Percentiles rank a stretch among this genome's conserved stretches.
These are phyloP conservation scores for Spinus olivaceus DNA, from an alignment of 2,797 vertebrate genomes.

Conservation along the genomic window DNA sequence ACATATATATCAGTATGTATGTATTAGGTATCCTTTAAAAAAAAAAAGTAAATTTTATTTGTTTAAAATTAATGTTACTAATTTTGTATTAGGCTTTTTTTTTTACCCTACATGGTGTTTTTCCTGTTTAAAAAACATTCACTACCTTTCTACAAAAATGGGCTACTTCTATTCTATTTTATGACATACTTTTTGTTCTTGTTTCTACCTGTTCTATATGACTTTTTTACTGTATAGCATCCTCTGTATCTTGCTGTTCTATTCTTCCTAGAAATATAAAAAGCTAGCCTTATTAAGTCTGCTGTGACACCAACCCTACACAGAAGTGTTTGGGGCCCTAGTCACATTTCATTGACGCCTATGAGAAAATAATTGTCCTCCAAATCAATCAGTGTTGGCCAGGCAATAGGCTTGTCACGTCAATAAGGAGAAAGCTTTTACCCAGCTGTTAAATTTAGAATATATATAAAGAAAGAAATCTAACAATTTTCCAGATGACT, in stretches of 20 bases:
- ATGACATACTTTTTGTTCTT: background rate
- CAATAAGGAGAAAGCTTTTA: background rate
- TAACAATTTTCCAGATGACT: background rate
- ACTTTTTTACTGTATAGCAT: background rate
- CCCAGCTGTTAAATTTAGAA: background rate
- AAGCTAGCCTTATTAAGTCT: background rate
- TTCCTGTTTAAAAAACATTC: background rate
- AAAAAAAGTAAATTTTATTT: background rate
- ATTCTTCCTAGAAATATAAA: conserved; percentile 19
- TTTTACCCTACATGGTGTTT: background rate
- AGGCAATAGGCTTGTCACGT: background rate
- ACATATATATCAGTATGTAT: background rate
- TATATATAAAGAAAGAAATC: background rate
- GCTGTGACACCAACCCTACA: background rate
- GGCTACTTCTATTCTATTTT: background rate
- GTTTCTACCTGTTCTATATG: background rate
- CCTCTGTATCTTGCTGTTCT: conserved; percentile 1
- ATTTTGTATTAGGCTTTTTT: background rate
- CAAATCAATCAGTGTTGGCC: background rate
- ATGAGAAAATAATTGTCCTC: background rate
- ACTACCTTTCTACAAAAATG: background rate
- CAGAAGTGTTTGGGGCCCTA: background rate
- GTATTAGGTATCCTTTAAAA: background rate
- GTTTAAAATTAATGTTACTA: background rate
- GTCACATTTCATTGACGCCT: background rate